phyloP scores from a whole-genome alignment of 2,113 vertebrate species.

The Tretioscincus oriximinensis region DNA sequence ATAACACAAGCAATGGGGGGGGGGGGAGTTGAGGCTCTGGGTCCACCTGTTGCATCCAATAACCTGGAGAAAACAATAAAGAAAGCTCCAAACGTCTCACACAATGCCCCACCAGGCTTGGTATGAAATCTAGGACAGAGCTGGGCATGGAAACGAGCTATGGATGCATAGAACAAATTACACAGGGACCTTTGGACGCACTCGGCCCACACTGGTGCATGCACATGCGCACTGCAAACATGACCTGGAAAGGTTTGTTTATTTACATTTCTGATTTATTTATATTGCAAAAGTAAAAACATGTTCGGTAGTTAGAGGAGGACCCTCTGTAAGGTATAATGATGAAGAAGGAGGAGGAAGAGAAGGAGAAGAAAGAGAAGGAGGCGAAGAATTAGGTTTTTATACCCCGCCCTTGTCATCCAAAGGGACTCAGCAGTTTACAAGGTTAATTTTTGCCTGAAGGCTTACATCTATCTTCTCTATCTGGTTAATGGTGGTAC shows the following conservation, averaged over 20 bases:
- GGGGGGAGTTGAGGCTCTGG: neutral
- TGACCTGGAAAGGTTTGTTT: neutral
- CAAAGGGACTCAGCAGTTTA: too few relatives aligned
- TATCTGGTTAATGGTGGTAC: too few relatives aligned
- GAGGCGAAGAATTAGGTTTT: neutral
- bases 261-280: too few relatives aligned
- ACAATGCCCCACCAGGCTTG: neutral
- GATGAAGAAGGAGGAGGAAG: too few relatives aligned
- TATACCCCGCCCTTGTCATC: too few relatives aligned
- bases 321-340: neutral
- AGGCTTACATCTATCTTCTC: too few relatives aligned
- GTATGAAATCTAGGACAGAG: neutral
- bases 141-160: neutral
- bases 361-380: neutral
- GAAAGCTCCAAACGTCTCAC: neutral
- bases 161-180: neutral
- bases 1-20: neutral
- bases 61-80: neutral
- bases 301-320: neutral
- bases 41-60: constrained; percentile 3
- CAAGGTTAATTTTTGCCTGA: too few relatives aligned
- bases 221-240: neutral
- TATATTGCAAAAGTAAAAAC: neutral
- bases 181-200: neutral
- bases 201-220: too few relatives aligned